Evolutionary conservation across 2,888 invertebrate genomes (phyloP), one percentile per base, ranked within the genome.

Genomic region (Rhamnusium bicolor): DNA sequence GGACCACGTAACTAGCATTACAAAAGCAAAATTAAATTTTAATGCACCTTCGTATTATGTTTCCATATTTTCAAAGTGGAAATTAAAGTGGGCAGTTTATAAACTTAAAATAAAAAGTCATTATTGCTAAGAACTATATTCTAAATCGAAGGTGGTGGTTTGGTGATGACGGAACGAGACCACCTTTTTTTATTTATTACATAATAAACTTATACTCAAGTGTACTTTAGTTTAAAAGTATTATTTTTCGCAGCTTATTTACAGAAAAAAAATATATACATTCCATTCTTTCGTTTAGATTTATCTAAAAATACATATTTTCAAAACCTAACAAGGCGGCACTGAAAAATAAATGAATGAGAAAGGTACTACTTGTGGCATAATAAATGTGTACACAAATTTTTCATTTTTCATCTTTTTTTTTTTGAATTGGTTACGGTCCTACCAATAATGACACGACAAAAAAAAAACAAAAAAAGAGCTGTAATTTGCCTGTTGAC

Each of bases 181-280:
- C 51, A 6, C 18, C 19, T 1, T 8, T 1, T 19, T 51, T 18
- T 51, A 51, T 51, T 51, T 18, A 51, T 51, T 51, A 51, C 19
- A 51, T 6, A 51, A 10, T 40, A n/a, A 40, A n/a, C 40, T 24
- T 24, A 40, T 40, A 40, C 40, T 40, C 40, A 40, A 40, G 4
- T 40, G n/a, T 40, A 40, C 40, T 40, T 40, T 10, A 40, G 5
- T 40, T 12, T 12, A 40, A 10, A 18, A 51, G 51, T 51, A 51
- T 51, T 51, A 51, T 51, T 51, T 51, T 46, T 16, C 12, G 51
- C 19, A 51, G 19, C 51, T 51, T 51, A 46, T 51, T 51, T 51
- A 40, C n/a, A 40, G n/a, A n/a, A n/a, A n/a, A 40, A 40, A 10
- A 10, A n/a, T 40, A n/a, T 40, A 12, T 40, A 40, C 40, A 40